These are phyloP conservation scores for Dynastes tityus DNA, from an alignment of 2,888 invertebrate species.

Conservation along the genomic window DNA sequence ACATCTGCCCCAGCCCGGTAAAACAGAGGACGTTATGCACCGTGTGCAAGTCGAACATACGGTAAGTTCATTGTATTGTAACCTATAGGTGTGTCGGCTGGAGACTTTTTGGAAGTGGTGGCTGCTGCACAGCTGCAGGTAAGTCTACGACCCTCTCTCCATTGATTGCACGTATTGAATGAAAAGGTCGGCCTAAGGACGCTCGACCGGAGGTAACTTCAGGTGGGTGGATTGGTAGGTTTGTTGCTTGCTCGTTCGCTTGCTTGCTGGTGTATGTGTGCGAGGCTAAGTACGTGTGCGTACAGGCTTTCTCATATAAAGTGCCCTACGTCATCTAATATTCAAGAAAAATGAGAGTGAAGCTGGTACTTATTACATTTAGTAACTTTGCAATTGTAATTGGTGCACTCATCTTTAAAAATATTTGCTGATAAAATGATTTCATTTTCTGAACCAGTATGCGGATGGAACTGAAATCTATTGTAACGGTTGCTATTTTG, in stretches of 20 bases:
- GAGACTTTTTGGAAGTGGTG: constrained; percentile 49
- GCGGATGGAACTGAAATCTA: too few relatives aligned
- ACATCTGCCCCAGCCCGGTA: constrained; percentile 23
- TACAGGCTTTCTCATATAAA: not conserved
- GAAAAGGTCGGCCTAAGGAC: constrained; percentile 57
- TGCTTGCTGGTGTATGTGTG: not conserved
- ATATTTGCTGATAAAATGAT: too few relatives aligned
- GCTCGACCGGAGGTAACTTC: constrained; percentile 47
- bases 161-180: constrained; percentile 58
- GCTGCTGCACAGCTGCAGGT: constrained; percentile 52
- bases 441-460: too few relatives aligned
- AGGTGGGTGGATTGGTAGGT: constrained; percentile 38
- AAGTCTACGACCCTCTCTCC: constrained; percentile 54
- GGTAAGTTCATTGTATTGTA: constrained; percentile 47
- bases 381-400: too few relatives aligned
- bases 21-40: constrained; percentile 11
- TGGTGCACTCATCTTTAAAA: too few relatives aligned
- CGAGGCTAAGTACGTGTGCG: not conserved
- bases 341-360: too few relatives aligned
- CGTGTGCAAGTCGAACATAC: constrained; percentile 38
- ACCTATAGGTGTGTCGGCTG: constrained; percentile 49
- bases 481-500: too few relatives aligned
- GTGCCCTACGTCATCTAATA: too few relatives aligned
- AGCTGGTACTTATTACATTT: too few relatives aligned
- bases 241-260: constrained; percentile 38